A percentile compares a stretch with the other conserved stretches of the same genome.
Conservation (phyloP, 2,113 vertebrate genomes). For the Isurus oxyrinchus region DNA sequence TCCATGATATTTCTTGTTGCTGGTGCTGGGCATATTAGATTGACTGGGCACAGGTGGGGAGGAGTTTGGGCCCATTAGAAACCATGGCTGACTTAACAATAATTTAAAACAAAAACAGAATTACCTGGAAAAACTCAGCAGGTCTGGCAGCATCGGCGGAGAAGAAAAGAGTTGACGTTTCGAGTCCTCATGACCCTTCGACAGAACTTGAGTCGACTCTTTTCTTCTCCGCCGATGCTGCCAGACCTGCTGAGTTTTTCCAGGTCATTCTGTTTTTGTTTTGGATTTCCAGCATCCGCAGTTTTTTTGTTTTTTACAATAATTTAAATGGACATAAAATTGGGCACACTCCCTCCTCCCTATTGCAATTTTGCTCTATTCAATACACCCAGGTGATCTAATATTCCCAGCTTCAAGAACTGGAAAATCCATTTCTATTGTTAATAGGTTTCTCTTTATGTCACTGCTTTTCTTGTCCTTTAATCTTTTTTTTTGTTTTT, state of each 20-base stretch:
- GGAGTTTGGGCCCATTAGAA: neutral
- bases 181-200: too few relatives aligned
- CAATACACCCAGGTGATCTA: neutral
- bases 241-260: too few relatives aligned
- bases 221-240: too few relatives aligned
- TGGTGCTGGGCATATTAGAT: neutral
- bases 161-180: too few relatives aligned
- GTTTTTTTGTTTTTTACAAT: too few relatives aligned
- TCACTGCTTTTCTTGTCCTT: neutral
- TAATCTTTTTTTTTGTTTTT: neutral
- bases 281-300: too few relatives aligned
- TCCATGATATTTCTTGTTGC: neutral
- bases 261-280: too few relatives aligned
- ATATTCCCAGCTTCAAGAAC: neutral
- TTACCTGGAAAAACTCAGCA: too few relatives aligned
- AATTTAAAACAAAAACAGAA: too few relatives aligned
- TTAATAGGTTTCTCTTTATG: neutral
- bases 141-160: too few relatives aligned
- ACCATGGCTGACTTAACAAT: neutral
- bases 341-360: neutral
- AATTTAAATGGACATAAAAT: neutral
- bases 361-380: neutral
- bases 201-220: too few relatives aligned
- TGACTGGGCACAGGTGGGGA: neutral
- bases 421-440: neutral